Evolutionary conservation across 30 jellyfish, hydroid and myxozoan genomes (phyloP).

Genomic region (Nemopilema nomurai): DNA sequence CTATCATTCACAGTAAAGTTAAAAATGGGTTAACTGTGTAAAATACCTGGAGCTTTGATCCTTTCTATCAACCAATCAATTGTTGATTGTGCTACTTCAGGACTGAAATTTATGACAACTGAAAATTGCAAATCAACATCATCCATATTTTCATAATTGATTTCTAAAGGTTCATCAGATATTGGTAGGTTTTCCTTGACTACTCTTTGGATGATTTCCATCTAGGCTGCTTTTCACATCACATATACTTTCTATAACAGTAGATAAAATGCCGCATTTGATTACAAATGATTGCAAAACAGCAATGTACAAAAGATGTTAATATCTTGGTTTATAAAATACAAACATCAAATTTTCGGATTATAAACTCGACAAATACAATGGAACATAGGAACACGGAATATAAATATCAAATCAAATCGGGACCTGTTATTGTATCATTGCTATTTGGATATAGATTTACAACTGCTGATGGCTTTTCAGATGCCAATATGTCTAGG

Average conservation of each 20-base stretch:
- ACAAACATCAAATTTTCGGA: too few species aligned
- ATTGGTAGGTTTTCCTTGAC: conserved; percentile 56
- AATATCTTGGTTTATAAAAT: too few species aligned
- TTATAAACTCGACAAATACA: too few species aligned
- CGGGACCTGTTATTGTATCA: too few species aligned
- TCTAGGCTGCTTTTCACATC: neutral
- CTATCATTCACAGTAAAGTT: too few species aligned
- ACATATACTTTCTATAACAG: neutral
- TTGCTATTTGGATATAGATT: too few species aligned
- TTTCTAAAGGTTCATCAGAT: conserved; percentile 35
- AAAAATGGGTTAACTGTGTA: too few species aligned
- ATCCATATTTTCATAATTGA: conserved; percentile 24
- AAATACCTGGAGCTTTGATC: conserved; percentile 75
- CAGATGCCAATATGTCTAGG: too few species aligned
- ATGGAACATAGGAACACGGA: too few species aligned
- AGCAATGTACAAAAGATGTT: neutral
- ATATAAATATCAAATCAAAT: too few species aligned
- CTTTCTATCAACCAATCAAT: conserved; percentile 76
- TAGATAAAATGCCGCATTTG: neutral
- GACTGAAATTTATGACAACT: conserved; percentile 66
- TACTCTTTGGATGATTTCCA: conserved; percentile 69
- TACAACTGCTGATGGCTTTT: too few species aligned
- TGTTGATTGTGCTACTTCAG: conserved; percentile 73
- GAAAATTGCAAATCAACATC: conserved; percentile 27
- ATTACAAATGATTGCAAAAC: too few species aligned